Evolutionary conservation across 2,888 invertebrate species (phyloP).

Genomic region (Fragum whitleyi): DNA sequence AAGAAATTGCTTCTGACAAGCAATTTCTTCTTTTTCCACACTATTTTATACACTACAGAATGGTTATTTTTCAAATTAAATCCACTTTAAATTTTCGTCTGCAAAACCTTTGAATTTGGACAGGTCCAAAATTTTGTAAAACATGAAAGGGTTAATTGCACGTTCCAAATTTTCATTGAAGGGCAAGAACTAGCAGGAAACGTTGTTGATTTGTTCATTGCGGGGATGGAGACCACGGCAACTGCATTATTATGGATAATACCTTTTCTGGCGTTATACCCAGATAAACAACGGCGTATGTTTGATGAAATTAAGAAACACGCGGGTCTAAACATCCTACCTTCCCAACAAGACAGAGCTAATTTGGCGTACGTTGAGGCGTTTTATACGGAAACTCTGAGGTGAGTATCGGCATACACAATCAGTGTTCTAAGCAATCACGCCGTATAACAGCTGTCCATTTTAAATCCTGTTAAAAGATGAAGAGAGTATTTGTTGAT

Average conservation of each 20-base stretch:
- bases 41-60: no score
- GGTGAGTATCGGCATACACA: conserved; percentile 68
- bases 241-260: conserved; percentile 94
- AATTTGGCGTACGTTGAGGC: conserved; percentile 74
- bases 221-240: conserved; percentile 89
- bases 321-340: conserved; percentile 76
- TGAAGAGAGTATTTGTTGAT: no score
- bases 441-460: no score
- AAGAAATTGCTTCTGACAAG: no score
- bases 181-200: conserved; percentile 50
- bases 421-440: no score
- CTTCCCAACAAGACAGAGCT: conserved; percentile 60
- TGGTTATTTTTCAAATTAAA: no score
- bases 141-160: no score
- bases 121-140: no score
- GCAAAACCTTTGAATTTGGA: no score
- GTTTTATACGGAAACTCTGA: conserved; percentile 75
- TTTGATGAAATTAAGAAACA: conserved; percentile 72
- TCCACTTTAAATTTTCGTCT: no score
- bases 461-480: no score
- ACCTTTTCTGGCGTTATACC: conserved; percentile 92
- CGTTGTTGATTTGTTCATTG: conserved; percentile 66
- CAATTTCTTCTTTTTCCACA: no score
- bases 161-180: conserved; percentile 37
- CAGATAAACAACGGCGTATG: conserved; percentile 86